These are phyloP conservation scores for Spodoptera picta DNA, from an alignment of 2,888 invertebrate genomes.

Conservation along the genomic window DNA sequence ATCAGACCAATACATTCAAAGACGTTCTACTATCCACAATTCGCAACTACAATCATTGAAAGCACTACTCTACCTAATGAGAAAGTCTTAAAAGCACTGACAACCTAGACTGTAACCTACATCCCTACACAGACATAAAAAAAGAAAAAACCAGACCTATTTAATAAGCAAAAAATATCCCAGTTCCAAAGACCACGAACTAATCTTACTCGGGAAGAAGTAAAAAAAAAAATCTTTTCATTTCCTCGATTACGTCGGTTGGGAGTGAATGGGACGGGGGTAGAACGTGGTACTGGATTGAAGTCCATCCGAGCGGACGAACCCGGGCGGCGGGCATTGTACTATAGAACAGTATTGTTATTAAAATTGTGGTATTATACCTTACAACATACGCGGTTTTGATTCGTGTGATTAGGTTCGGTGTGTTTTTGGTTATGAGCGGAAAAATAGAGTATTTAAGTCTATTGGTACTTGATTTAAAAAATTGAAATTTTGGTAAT, in stretches of 20 bases:
- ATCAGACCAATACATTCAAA: too few relatives aligned
- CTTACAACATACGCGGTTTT: conserved; percentile 48
- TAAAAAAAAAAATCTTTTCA: conserved; percentile 77
- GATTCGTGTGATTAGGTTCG: conserved; percentile 42
- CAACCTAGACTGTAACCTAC: conserved; percentile 39
- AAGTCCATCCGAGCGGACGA: conserved; percentile 77
- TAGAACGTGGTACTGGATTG: conserved; percentile 73
- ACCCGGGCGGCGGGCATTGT: conserved; percentile 77
- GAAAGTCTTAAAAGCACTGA: conserved; percentile 24
- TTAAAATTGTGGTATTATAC: conserved; percentile 68
- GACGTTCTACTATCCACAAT: too few relatives aligned
- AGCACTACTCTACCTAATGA: conserved; percentile 9
- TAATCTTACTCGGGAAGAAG: conserved; percentile 68
- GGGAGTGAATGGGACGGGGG: conserved; percentile 72
- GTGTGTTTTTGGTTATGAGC: conserved; percentile 10
- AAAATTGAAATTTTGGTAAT: too few relatives aligned
- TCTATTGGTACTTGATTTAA: too few relatives aligned
- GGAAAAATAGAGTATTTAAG: too few relatives aligned
- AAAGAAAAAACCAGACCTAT: conserved; percentile 25
- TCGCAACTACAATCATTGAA: neutral
- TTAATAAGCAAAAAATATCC: conserved; percentile 43
- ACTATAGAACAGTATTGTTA: conserved; percentile 69
- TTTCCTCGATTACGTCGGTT: conserved; percentile 73
- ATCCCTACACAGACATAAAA: conserved; percentile 24
- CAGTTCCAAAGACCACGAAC: conserved; percentile 52